Percentiles rank a stretch among this genome's conserved stretches.
These are phyloP conservation scores for Lagocephalus sceleratus DNA, from an alignment of 2,797 vertebrate genomes.

Conservation along the genomic window DNA sequence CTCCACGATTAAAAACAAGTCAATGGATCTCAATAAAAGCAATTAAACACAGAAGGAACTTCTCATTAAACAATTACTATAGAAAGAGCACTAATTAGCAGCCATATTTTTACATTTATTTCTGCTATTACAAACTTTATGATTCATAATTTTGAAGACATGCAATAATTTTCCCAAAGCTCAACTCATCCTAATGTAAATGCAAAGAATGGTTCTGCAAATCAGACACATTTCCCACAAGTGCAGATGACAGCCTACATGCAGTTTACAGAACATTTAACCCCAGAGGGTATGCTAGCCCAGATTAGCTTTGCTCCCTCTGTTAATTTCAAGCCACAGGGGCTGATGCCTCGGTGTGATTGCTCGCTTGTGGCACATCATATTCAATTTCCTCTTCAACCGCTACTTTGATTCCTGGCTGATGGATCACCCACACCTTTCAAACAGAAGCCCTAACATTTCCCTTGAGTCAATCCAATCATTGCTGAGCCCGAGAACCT, in stretches of 20 bases:
- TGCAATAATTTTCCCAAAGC: slow-evolving; percentile 31
- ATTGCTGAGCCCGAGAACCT: slow-evolving; percentile 50
- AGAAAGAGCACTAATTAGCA: not conserved
- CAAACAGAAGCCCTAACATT: slow-evolving; percentile 59
- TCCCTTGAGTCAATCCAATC: slow-evolving; percentile 70
- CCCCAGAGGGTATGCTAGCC: slow-evolving; percentile 50
- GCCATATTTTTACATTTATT: not conserved
- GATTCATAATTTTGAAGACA: not conserved
- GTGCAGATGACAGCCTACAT: slow-evolving; percentile 59
- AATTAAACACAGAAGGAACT: not conserved
- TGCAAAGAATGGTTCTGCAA: slow-evolving; percentile 50
- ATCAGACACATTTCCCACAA: slow-evolving; percentile 54
- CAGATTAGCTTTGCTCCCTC: slow-evolving; percentile 68
- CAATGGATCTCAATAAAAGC: slow-evolving; percentile 2
- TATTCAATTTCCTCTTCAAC: slow-evolving; percentile 74
- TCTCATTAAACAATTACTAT: not conserved
- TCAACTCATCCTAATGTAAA: slow-evolving; percentile 32
- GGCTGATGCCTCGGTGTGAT: slow-evolving; percentile 50
- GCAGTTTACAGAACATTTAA: slow-evolving; percentile 58
- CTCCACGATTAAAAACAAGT: slow-evolving; percentile 5
- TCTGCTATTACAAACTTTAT: not conserved
- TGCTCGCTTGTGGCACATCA: slow-evolving; percentile 68
- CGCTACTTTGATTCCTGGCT: slow-evolving; percentile 65
- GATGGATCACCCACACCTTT: slow-evolving; percentile 62
- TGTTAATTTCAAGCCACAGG: slow-evolving; percentile 68